A percentile compares a stretch with the other conserved stretches of the same genome.
Conservation (phyloP, 2,113 vertebrate species). For the Nipponia nippon region DNA sequence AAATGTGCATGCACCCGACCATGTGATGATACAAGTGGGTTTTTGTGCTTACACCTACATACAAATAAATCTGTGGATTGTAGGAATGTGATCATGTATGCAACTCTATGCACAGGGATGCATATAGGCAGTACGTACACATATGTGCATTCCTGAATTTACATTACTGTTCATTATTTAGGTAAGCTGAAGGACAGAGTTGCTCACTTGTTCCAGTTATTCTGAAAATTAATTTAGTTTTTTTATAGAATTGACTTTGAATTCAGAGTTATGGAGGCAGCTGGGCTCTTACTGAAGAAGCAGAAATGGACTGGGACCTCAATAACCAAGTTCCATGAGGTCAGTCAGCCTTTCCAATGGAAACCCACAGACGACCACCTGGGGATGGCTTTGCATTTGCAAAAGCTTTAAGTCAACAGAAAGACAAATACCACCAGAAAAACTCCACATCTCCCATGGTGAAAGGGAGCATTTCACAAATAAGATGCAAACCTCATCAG, state of each 20-base stretch:
- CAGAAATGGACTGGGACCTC: neutral
- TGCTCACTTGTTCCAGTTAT: neutral
- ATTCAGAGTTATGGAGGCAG: neutral
- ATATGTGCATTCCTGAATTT: neutral
- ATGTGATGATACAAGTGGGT: rapidly evolving
- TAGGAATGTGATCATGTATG: neutral
- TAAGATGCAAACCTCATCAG: neutral
- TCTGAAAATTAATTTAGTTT: neutral
- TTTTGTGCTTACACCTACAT: neutral
- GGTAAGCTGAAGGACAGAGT: neutral
- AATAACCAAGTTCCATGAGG: neutral
- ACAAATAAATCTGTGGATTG: neutral
- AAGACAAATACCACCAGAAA: neutral
- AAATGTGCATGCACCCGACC: neutral
- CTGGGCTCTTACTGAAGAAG: neutral
- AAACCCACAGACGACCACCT: neutral
- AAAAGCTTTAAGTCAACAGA: neutral
- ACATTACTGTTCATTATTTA: neutral
- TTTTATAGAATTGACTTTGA: neutral
- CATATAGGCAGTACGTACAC: neutral
- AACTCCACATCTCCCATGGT: neutral
- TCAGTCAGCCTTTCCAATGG: neutral
- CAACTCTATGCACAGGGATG: neutral
- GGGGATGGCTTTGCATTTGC: neutral
- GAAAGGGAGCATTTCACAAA: neutral